These are phyloP conservation scores for Leucosticte australis DNA, from an alignment of 2,113 vertebrate genomes.

Conservation along the genomic window DNA sequence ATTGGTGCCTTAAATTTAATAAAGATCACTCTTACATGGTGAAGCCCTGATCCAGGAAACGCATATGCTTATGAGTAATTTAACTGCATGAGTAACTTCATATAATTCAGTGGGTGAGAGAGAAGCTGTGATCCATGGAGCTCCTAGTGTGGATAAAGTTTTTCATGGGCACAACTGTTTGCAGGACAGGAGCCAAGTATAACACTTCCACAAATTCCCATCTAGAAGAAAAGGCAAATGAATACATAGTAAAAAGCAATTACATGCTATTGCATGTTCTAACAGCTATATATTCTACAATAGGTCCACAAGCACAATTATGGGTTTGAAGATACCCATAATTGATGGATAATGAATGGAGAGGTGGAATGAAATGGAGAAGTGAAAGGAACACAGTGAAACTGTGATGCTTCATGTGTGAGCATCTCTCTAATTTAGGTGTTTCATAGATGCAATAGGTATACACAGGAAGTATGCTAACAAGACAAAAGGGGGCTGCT, in stretches of 20 bases:
- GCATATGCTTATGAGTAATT: neutral
- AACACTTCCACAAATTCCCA: constrained; percentile 24
- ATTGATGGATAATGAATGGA: neutral
- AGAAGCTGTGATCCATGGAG: constrained; percentile 18
- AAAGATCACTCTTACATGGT: neutral
- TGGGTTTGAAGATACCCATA: neutral
- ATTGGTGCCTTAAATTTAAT: neutral
- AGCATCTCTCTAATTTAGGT: neutral
- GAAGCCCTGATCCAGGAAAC: constrained; percentile 19
- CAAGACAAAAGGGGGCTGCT: neutral
- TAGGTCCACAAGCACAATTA: neutral
- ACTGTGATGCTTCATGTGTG: neutral
- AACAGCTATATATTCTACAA: neutral
- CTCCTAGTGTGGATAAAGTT: constrained; percentile 1
- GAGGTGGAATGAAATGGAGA: neutral
- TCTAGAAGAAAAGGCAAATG: constrained; percentile 38
- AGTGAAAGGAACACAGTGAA: neutral
- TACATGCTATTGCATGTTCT: neutral
- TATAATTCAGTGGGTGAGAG: constrained; percentile 38
- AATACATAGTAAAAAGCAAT: constrained; percentile 19
- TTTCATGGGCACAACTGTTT: constrained; percentile 37
- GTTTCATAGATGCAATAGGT: neutral
- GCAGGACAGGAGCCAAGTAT: constrained; percentile 41
- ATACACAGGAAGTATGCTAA: neutral
- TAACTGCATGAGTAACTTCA: constrained; percentile 23